Evolutionary conservation across 2,888 invertebrate genomes (phyloP), one percentile per base, ranked within the genome.

Genomic region (Teinopalpus imperialis): DNA sequence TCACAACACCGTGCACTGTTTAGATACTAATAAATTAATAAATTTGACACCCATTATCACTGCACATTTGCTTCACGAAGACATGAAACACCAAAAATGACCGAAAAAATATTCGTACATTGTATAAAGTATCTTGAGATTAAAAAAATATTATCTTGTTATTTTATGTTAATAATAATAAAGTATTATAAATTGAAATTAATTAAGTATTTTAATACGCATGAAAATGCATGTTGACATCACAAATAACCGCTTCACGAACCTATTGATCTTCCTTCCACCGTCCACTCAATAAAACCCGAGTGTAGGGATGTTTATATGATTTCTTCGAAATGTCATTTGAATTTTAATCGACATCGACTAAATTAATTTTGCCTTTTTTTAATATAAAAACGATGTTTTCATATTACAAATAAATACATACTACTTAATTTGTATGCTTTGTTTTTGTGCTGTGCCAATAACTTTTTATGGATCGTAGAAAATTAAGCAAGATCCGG

Each of bases 41-140:
- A 69, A 80, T 86, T 86, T 86, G 86, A 86, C 86, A 86, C 86
- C 80, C 81, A 86, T 86, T 81, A 86, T 86, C 81, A 85, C 85
- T 72, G 66, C 61, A 53, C 56, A 70, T 57, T 61, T 56, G 49
- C 53, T 42, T 57, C 52, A 48, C 43, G 47, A 54, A 60, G 54
- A 49, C 46, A 48, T 48, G 52, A 58, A 62, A 49, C 29, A 49
- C 50, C 61, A 53, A 57, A 50, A 47, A 27, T 36, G 35, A 41
- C 34, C 24, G 30, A 13, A 32, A 30, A 48, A 21, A 39, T 30
- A 43, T 36, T 50, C 51, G 31, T 48, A 52, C 63, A 63, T 63
- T 48, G 51, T 36, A 37, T 34, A 34, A 27, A 34, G 10, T 40
- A 26, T 39, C 13, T 12, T n/a, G 39, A 23, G 14, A 6, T 13